A percentile compares a stretch with the other conserved stretches of the same genome.
Conservation (phyloP, 2,113 vertebrate genomes). For the Camelus dromedarius region DNA sequence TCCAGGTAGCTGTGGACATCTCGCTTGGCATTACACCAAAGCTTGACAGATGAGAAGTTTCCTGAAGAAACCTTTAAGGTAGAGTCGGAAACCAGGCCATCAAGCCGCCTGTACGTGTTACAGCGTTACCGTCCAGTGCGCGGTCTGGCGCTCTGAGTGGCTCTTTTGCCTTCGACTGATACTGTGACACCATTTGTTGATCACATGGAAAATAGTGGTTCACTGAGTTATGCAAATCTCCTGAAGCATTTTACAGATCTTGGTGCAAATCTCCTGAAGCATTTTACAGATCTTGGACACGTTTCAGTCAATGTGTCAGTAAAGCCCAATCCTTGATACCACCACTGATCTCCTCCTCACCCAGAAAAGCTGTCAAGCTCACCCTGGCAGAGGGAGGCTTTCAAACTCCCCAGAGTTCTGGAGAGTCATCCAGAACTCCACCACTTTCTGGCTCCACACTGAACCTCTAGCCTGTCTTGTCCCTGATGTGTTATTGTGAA, state of each 20-base stretch:
- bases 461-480: not conserved
- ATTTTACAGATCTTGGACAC: not conserved
- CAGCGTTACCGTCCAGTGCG: not conserved
- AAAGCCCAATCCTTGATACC: accelerated
- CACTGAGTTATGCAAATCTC: not conserved
- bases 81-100: not conserved
- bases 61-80: not conserved
- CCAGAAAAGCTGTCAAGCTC: not conserved
- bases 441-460: not conserved
- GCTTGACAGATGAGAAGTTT: not conserved
- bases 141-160: not conserved
- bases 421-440: not conserved
- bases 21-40: not conserved
- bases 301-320: accelerated
- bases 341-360: not conserved
- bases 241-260: not conserved
- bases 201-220: not conserved
- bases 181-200: not conserved
- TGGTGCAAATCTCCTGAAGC: not conserved
- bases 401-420: not conserved
- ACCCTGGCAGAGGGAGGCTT: not conserved
- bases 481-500: not conserved
- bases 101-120: not conserved
- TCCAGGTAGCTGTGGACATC: not conserved
- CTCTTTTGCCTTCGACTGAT: not conserved